These are phyloP conservation scores for Tricholauxania praeusta DNA, from an alignment of 2,888 invertebrate species.

Conservation along the genomic window DNA sequence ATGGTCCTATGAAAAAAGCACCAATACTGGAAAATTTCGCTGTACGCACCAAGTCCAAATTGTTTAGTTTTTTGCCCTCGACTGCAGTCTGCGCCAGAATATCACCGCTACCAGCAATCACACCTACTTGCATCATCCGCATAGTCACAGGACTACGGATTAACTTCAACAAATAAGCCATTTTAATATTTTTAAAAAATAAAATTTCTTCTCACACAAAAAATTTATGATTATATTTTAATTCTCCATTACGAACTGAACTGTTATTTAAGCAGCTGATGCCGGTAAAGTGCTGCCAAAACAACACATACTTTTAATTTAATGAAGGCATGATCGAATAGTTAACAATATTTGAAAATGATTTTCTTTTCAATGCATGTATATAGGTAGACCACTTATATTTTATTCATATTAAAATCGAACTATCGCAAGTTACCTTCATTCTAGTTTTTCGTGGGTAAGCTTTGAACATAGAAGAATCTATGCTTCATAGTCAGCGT, in stretches of 20 bases:
- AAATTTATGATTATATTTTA: background rate
- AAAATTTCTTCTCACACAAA: background rate
- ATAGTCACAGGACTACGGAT: background rate
- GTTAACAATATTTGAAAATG: too few species aligned
- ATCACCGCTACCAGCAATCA: slow-evolving; percentile 62
- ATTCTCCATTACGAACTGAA: background rate
- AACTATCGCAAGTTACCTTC: too few species aligned
- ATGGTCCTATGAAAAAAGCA: slow-evolving; percentile 57
- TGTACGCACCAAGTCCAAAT: slow-evolving; percentile 54
- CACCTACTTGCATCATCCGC: slow-evolving; percentile 48
- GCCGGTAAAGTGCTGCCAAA: background rate
- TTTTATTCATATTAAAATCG: too few species aligned
- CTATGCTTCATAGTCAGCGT: too few species aligned
- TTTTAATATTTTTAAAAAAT: background rate
- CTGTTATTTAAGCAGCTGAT: background rate
- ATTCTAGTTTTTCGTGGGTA: too few species aligned
- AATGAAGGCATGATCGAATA: too few species aligned
- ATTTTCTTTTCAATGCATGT: too few species aligned
- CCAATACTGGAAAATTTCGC: slow-evolving; percentile 56
- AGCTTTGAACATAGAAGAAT: too few species aligned
- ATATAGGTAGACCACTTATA: too few species aligned
- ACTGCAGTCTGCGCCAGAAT: slow-evolving; percentile 54
- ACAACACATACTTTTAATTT: background rate
- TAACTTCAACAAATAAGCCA: too few species aligned
- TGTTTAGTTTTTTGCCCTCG: slow-evolving; percentile 49